A percentile compares a stretch with the other conserved stretches of the same genome.
These are phyloP conservation scores for Latrodectus geometricus DNA, from an alignment of 1,140 invertebrate genomes.

Conservation along the genomic window DNA sequence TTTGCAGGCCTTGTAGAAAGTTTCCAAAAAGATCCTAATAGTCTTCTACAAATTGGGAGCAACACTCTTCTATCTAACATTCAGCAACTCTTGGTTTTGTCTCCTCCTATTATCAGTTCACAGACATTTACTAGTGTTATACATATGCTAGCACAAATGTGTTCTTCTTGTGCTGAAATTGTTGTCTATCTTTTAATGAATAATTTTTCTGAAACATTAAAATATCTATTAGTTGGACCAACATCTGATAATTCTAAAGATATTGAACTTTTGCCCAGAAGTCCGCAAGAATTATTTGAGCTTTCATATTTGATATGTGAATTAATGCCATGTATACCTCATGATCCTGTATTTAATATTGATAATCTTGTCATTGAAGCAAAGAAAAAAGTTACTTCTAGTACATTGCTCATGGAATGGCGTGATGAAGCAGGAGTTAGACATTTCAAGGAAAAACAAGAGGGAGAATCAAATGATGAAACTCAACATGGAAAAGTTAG, in stretches of 20 bases:
- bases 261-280: slow-evolving; percentile 79
- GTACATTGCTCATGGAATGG: slow-evolving; percentile 95
- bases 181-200: slow-evolving; percentile 90
- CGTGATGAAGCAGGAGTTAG: slow-evolving; percentile 83
- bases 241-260: slow-evolving; percentile 58
- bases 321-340: slow-evolving; percentile 93
- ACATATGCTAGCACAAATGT: slow-evolving; percentile 95
- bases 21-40: slow-evolving; percentile 90
- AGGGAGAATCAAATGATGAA: slow-evolving; percentile 85
- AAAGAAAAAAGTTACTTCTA: slow-evolving; percentile 66
- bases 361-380: slow-evolving; percentile 86
- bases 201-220: slow-evolving; percentile 93
- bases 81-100: slow-evolving; percentile 91
- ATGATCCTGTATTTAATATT: slow-evolving; percentile 93
- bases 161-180: slow-evolving; percentile 90
- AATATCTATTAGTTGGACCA: slow-evolving; percentile 86
- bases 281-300: slow-evolving; percentile 95
- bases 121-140: slow-evolving; percentile 95
- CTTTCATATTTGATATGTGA: slow-evolving; percentile 93
- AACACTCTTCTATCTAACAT: slow-evolving; percentile 91
- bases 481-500: slow-evolving; percentile 94
- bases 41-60: slow-evolving; percentile 94
- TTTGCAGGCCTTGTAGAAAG: slow-evolving; percentile 94
- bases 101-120: slow-evolving; percentile 91
- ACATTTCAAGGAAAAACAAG: slow-evolving; percentile 79